These are phyloP conservation scores for Silurus asotus DNA, from an alignment of 2,113 vertebrate species.

Conservation along the genomic window DNA sequence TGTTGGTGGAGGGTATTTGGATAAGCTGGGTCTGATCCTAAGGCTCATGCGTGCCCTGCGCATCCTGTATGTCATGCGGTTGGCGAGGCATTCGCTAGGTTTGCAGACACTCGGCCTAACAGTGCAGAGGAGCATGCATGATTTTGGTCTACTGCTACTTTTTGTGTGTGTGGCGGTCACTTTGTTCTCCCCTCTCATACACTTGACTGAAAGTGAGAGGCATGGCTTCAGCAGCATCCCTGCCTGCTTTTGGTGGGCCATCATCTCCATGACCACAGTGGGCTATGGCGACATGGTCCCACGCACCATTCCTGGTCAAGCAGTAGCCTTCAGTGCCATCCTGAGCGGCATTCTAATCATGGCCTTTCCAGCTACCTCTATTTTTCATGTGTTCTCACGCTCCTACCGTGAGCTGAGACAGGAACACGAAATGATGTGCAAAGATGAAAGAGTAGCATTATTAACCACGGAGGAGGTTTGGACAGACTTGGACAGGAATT, in stretches of 20 bases:
- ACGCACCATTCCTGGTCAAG: slow-evolving; percentile 86
- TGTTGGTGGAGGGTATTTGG: slow-evolving; percentile 77
- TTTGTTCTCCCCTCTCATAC: slow-evolving; percentile 89
- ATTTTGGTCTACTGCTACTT: slow-evolving; percentile 89
- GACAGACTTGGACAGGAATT: background rate
- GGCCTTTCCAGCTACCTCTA: slow-evolving; percentile 95
- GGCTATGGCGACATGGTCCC: slow-evolving; percentile 98
- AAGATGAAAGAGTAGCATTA: slow-evolving; percentile 65
- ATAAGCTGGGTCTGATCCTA: slow-evolving; percentile 89
- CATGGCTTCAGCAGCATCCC: slow-evolving; percentile 95
- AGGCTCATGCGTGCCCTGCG: slow-evolving; percentile 86
- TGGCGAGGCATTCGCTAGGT: slow-evolving; percentile 91
- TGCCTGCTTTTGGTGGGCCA: slow-evolving; percentile 96
- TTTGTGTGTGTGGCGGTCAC: slow-evolving; percentile 89
- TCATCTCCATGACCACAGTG: slow-evolving; percentile 98
- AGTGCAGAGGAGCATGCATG: slow-evolving; percentile 81
- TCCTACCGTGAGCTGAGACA: slow-evolving; percentile 88
- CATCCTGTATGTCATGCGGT: slow-evolving; percentile 93
- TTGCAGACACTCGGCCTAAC: slow-evolving; percentile 92
- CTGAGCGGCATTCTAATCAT: slow-evolving; percentile 96
- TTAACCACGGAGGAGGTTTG: slow-evolving; percentile 46
- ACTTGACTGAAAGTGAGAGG: slow-evolving; percentile 87
- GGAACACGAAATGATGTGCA: slow-evolving; percentile 79
- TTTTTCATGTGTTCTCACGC: slow-evolving; percentile 95
- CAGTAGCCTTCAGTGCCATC: slow-evolving; percentile 93